Percentiles rank a stretch among this genome's conserved stretches.
These are phyloP conservation scores for Hesperia comma DNA, from an alignment of 2,888 invertebrate genomes.

Conservation along the genomic window DNA sequence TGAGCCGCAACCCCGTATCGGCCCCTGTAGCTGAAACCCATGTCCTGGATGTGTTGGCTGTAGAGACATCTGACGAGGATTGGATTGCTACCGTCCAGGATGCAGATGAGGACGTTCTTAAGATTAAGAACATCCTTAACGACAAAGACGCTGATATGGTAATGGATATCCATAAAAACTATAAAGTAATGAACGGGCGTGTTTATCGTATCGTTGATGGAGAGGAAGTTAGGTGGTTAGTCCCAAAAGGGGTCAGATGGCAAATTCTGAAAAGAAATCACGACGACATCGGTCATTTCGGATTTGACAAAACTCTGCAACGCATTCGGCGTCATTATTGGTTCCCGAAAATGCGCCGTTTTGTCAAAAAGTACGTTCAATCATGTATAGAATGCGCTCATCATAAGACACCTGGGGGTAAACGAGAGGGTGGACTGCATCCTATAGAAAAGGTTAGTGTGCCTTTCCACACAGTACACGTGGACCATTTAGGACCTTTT, in stretches of 20 bases:
- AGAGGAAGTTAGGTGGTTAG: background rate
- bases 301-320: background rate
- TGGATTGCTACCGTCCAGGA: background rate
- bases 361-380: conserved; percentile 41
- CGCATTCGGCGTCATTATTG: conserved; percentile 36
- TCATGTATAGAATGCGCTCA: conserved; percentile 42
- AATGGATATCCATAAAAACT: background rate
- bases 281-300: background rate
- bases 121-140: background rate
- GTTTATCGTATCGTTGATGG: conserved; percentile 2
- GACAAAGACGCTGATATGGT: background rate
- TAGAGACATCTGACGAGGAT: background rate
- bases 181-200: background rate
- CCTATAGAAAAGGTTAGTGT: background rate
- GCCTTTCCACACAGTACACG: background rate
- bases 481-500: background rate
- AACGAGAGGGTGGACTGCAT: background rate
- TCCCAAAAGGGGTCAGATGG: background rate
- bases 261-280: background rate
- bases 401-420: conserved; percentile 22
- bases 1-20: background rate
- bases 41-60: background rate
- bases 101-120: background rate
- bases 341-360: conserved; percentile 45
- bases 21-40: background rate